phyloP scores from a whole-genome alignment of 2,113 vertebrate species.

The Triplophysa rosa region DNA sequence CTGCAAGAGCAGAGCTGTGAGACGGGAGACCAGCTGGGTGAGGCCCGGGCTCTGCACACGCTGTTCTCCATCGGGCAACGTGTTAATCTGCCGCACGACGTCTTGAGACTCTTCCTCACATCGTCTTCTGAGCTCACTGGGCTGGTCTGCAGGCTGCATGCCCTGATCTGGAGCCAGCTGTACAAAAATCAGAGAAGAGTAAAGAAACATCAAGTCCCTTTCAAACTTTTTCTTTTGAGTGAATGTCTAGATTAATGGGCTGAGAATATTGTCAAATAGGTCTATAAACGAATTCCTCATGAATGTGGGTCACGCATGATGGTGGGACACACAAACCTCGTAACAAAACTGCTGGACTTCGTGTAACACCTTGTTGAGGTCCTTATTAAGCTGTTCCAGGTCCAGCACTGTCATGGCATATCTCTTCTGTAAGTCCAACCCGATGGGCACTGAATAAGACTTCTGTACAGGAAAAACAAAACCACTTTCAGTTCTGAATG shows the following conservation, averaged over 20 bases:
- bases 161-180: constrained; percentile 96
- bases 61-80: constrained; percentile 79
- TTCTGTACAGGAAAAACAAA: constrained; percentile 77
- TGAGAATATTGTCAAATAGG: too few relatives aligned
- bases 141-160: constrained; percentile 89
- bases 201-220: neutral
- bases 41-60: constrained; percentile 83
- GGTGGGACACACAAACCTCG: constrained; percentile 75
- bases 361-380: constrained; percentile 95
- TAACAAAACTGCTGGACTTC: constrained; percentile 96
- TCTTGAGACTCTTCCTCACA: constrained; percentile 95
- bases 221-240: too few relatives aligned
- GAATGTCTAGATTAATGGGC: too few relatives aligned
- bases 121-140: constrained; percentile 85
- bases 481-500: neutral
- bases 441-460: constrained; percentile 91
- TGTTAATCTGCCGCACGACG: constrained; percentile 83
- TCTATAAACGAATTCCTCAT: too few relatives aligned
- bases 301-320: neutral
- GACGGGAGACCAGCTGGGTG: constrained; percentile 88
- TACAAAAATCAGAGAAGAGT: neutral
- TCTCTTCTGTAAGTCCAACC: constrained; percentile 92
- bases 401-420: constrained; percentile 94
- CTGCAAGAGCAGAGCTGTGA: constrained; percentile 93
- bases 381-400: constrained; percentile 96